phyloP scores from a whole-genome alignment of 2,888 invertebrate species.

The Eretmocerus hayati region DNA sequence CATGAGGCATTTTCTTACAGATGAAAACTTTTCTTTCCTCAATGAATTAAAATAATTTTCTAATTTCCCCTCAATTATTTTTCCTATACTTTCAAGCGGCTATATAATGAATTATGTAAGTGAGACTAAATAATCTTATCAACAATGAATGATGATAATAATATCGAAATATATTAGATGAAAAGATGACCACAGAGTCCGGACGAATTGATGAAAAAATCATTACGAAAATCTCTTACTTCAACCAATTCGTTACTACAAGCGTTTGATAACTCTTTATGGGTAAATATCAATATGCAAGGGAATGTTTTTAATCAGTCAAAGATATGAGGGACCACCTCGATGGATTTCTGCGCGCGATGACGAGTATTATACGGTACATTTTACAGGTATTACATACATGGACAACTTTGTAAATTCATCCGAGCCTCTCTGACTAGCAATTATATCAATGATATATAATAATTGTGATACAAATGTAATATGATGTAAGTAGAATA shows the following conservation, averaged over 20 bases:
- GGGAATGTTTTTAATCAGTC: constrained; percentile 11
- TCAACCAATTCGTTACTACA: not conserved
- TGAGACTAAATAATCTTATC: constrained; percentile 20
- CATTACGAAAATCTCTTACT: constrained; percentile 6
- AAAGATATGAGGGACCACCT: not conserved
- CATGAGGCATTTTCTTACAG: not conserved
- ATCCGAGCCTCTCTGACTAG: constrained; percentile 21
- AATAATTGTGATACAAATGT: constrained; percentile 20
- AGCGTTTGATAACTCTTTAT: not conserved
- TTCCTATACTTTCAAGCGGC: constrained; percentile 14
- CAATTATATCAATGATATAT: constrained; percentile 20
- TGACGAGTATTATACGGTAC: constrained; percentile 5
- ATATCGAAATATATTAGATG: too few relatives aligned
- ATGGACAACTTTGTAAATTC: constrained; percentile 17
- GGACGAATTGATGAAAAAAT: constrained; percentile 18
- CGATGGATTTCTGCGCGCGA: not conserved
- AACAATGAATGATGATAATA: constrained; percentile 22
- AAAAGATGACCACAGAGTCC: constrained; percentile 19
- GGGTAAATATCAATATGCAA: constrained; percentile 3
- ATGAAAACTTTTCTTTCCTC: constrained; percentile 2
- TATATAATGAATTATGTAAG: constrained; percentile 20
- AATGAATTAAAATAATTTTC: too few relatives aligned
- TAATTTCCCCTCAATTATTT: constrained; percentile 4
- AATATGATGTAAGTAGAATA: constrained; percentile 15
- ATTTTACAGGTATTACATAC: not conserved